These are phyloP conservation scores for Dysmachus trigonus DNA, from an alignment of 2,888 invertebrate species.

Conservation along the genomic window DNA sequence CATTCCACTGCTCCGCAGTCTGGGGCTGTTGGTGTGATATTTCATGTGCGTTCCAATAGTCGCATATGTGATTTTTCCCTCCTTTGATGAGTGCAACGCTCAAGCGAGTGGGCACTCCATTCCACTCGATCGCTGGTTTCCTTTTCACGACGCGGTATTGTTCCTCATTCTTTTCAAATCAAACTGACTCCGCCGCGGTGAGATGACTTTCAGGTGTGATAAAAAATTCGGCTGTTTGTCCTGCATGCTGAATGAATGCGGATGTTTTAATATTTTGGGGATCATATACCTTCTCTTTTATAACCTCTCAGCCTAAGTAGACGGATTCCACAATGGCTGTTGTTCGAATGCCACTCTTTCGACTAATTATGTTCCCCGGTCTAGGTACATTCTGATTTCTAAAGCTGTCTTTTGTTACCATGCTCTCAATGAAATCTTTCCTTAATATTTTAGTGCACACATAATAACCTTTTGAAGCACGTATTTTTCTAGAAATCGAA, in stretches of 20 bases:
- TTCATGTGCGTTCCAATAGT: not conserved
- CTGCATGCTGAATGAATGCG: not conserved
- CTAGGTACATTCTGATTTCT: not conserved
- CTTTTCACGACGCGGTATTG: constrained; percentile 24
- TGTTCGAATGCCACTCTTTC: not conserved
- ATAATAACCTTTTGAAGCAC: too few species aligned
- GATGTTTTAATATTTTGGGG: not conserved
- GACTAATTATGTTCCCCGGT: not conserved
- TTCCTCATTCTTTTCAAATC: not conserved
- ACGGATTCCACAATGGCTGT: not conserved
- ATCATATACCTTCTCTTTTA: not conserved
- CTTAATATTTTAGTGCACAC: too few species aligned
- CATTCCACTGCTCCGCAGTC: not conserved
- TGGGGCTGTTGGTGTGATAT: constrained; percentile 26
- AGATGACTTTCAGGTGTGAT: constrained; percentile 29
- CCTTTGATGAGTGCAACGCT: not conserved
- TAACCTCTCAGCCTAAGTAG: not conserved
- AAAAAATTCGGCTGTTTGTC: constrained; percentile 13
- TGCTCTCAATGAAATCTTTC: not conserved
- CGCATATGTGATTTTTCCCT: not conserved
- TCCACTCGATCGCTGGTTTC: constrained; percentile 3
- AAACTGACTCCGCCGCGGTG: not conserved
- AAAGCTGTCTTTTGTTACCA: not conserved
- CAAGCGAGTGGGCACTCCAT: constrained; percentile 8
- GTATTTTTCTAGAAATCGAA: too few species aligned